Evolutionary conservation across 1,140 invertebrate genomes (phyloP).

Genomic region (Cotesia chilonis): DNA sequence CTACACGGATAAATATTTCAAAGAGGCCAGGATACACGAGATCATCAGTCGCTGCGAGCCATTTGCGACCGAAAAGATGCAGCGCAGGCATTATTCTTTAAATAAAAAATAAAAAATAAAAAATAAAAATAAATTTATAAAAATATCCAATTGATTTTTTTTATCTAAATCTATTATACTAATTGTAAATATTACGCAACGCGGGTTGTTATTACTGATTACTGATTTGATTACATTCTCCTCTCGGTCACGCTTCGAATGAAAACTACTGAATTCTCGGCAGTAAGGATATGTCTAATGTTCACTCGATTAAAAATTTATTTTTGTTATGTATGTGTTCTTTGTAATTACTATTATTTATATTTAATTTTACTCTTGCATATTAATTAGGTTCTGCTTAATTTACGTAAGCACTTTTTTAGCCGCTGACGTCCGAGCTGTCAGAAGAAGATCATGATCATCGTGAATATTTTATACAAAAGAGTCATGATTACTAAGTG

Average conservation of each 20-base stretch:
- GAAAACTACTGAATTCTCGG: no score
- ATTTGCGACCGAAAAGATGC: conserved; percentile 79
- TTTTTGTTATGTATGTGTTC: no score
- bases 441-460: no score
- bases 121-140: conserved; percentile 8
- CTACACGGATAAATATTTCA: conserved; percentile 75
- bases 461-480: no score
- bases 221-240: neutral
- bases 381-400: no score
- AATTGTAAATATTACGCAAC: conserved; percentile 2
- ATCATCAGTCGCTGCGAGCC: conserved; percentile 80
- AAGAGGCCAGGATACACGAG: conserved; percentile 82
- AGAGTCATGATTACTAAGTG: no score
- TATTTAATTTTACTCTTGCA: no score
- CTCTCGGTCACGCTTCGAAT: neutral
- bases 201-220: neutral
- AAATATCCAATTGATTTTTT: neutral
- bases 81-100: conserved; percentile 74
- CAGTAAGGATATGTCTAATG: neutral
- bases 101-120: conserved; percentile 24
- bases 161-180: neutral
- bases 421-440: no score
- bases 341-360: no score
- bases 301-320: neutral
- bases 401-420: no score